Evolutionary conservation across 2,113 vertebrate genomes (phyloP).

Genomic region (Oncorhynchus mykiss): DNA sequence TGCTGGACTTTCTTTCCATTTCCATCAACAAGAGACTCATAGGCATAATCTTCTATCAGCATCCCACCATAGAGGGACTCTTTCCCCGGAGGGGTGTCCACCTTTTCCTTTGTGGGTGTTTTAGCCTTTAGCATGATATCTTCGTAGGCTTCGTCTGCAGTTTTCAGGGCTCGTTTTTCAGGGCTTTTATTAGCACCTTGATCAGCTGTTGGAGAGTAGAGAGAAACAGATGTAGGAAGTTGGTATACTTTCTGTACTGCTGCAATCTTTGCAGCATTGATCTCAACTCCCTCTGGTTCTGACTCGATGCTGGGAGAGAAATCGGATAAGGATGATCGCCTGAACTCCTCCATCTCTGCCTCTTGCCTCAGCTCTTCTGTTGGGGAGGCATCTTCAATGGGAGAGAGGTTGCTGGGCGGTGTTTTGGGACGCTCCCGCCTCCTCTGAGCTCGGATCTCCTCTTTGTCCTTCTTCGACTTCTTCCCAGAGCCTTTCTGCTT

Average conservation of each 20-base stretch:
- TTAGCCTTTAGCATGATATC: slow-evolving; percentile 88
- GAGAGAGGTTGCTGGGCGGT: slow-evolving; percentile 94
- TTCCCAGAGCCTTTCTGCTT: slow-evolving; percentile 91
- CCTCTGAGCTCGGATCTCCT: slow-evolving; percentile 91
- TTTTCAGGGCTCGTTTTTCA: slow-evolving; percentile 79
- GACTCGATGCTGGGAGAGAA: slow-evolving; percentile 97
- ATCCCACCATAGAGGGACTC: slow-evolving; percentile 67
- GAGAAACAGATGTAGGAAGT: slow-evolving; percentile 87
- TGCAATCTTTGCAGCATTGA: slow-evolving; percentile 88
- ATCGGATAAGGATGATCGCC: slow-evolving; percentile 95
- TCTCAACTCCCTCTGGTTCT: slow-evolving; percentile 92
- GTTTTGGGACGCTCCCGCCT: slow-evolving; percentile 90
- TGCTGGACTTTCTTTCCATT: slow-evolving; percentile 75
- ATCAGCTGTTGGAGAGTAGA: slow-evolving; percentile 91
- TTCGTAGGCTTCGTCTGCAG: slow-evolving; percentile 92
- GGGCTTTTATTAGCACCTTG: slow-evolving; percentile 56
- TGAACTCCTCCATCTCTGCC: slow-evolving; percentile 95
- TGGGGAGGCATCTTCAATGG: slow-evolving; percentile 96
- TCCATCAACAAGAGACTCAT: slow-evolving; percentile 88
- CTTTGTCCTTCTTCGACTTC: slow-evolving; percentile 97
- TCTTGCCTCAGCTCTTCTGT: slow-evolving; percentile 95
- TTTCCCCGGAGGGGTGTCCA: slow-evolving; percentile 71
- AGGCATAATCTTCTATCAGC: slow-evolving; percentile 96
- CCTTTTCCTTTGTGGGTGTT: slow-evolving; percentile 76
- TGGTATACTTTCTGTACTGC: slow-evolving; percentile 93